These are phyloP conservation scores for Euproctis similis DNA, from an alignment of 2,888 invertebrate genomes.

Conservation along the genomic window DNA sequence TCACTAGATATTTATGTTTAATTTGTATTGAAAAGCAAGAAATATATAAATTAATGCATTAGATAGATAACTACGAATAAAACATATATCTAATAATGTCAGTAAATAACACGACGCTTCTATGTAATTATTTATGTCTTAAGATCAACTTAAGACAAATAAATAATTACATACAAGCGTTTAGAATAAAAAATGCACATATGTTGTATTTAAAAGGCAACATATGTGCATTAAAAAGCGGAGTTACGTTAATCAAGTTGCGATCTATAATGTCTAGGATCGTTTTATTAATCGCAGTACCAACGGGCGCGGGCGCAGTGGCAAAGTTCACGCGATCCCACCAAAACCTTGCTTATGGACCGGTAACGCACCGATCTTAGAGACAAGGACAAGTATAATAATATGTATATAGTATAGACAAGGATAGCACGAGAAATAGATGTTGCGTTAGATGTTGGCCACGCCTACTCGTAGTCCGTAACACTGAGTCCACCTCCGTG, in stretches of 20 bases:
- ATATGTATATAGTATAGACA: conserved; percentile 16
- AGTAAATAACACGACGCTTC: conserved; percentile 6
- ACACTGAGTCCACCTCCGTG: conserved; percentile 62
- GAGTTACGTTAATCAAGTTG: conserved; percentile 51
- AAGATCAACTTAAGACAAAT: conserved; percentile 13
- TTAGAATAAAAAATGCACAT: conserved; percentile 28
- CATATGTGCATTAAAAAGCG: conserved; percentile 36
- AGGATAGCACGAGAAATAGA: conserved; percentile 51
- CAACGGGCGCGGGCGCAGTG: conserved; percentile 44
- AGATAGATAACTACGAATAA: not conserved
- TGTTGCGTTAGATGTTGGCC: conserved; percentile 69
- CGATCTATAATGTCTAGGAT: conserved; percentile 65
- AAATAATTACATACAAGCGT: conserved; percentile 23
- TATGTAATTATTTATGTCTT: no score
- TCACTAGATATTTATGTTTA: not conserved
- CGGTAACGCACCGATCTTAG: conserved; percentile 64
- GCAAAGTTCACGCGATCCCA: conserved; percentile 71
- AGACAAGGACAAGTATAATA: conserved; percentile 37
- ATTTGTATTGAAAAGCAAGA: conserved; percentile 1
- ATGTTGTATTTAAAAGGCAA: conserved; percentile 27
- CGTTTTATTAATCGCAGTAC: conserved; percentile 58
- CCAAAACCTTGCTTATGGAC: conserved; percentile 40
- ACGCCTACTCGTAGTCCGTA: conserved; percentile 56
- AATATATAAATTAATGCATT: no score
- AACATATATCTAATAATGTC: conserved; percentile 6